phyloP scores from a whole-genome alignment of 2,888 invertebrate genomes.

The Melanostoma scalare region DNA sequence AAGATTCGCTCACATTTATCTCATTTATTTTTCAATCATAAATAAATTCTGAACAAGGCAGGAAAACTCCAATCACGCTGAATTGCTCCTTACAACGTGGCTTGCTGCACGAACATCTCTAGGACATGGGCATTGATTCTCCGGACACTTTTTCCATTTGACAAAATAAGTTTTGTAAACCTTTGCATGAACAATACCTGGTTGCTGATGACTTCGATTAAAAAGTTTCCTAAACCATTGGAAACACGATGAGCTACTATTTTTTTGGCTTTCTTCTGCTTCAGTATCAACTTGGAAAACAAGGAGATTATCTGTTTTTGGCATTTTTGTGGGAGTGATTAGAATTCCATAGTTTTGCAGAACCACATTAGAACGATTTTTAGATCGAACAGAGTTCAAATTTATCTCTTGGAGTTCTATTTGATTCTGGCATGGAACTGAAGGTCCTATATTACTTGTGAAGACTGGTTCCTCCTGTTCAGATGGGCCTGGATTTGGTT shows the following conservation, averaged over 20 bases:
- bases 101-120: background rate
- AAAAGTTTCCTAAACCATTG: slow-evolving; percentile 49
- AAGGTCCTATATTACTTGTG: too few species aligned
- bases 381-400: slow-evolving; percentile 6
- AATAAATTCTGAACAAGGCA: too few species aligned
- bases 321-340: slow-evolving; percentile 57
- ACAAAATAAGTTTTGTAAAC: slow-evolving; percentile 80
- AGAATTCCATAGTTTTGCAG: slow-evolving; percentile 71
- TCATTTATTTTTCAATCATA: too few species aligned
- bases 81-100: slow-evolving; percentile 21
- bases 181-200: slow-evolving; percentile 75
- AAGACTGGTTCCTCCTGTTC: background rate
- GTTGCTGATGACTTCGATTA: background rate
- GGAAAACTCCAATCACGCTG: background rate
- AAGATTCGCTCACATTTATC: too few species aligned
- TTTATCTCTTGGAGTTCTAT: slow-evolving; percentile 55
- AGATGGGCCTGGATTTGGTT: slow-evolving; percentile 32
- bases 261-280: background rate
- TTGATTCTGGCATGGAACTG: slow-evolving; percentile 38
- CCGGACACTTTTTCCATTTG: slow-evolving; percentile 79
- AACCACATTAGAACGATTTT: slow-evolving; percentile 41
- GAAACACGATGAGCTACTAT: slow-evolving; percentile 26
- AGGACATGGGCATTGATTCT: slow-evolving; percentile 39
- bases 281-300: slow-evolving; percentile 66
- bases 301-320: slow-evolving; percentile 53